Conservation (phyloP, 2,888 invertebrate species). For the Mactromeris polynyma region DNA sequence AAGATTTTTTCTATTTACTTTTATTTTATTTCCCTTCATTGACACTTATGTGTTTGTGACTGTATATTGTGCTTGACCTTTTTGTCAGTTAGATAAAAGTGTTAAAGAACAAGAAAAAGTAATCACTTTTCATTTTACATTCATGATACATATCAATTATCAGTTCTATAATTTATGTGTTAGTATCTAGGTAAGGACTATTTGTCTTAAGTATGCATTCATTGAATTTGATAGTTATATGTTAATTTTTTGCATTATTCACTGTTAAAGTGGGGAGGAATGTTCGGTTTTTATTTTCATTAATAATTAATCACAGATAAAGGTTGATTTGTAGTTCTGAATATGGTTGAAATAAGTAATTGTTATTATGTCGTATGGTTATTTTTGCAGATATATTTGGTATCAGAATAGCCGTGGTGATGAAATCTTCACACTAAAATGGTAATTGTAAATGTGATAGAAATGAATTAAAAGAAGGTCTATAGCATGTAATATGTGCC, state of each 20-base stretch:
- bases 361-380: slow-evolving; percentile 18
- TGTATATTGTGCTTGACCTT: not conserved
- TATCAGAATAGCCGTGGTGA: slow-evolving; percentile 5
- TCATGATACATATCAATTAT: too few relatives aligned
- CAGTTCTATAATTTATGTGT: too few relatives aligned
- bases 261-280: not conserved
- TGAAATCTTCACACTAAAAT: not conserved
- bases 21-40: not conserved
- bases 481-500: not conserved
- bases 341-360: not conserved
- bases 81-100: not conserved
- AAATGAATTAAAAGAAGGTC: not conserved
- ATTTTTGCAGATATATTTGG: slow-evolving; percentile 34
- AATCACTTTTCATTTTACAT: too few relatives aligned
- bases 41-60: not conserved
- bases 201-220: not conserved
- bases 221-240: not conserved
- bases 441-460: slow-evolving; percentile 3
- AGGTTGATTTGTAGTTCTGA: not conserved
- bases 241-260: not conserved
- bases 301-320: not conserved
- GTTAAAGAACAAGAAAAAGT: too few relatives aligned
- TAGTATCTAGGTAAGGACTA: not conserved
- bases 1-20: not conserved
- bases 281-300: not conserved